phyloP scores from a whole-genome alignment of 2,888 invertebrate genomes.

The Drosophila pseudotakahashii region DNA sequence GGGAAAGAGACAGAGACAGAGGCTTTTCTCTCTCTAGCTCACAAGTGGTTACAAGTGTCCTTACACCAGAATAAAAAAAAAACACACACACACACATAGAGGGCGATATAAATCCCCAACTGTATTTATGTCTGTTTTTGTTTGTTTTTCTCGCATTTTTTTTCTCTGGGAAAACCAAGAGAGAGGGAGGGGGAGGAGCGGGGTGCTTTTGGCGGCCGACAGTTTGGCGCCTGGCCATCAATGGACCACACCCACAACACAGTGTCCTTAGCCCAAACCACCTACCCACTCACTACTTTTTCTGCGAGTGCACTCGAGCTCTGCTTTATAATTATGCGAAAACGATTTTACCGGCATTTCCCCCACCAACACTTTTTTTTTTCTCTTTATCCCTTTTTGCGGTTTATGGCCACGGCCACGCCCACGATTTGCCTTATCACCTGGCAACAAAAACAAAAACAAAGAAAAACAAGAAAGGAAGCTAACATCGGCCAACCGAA shows the following conservation, averaged over 20 bases:
- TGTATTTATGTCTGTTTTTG: slow-evolving; percentile 40
- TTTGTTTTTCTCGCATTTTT: slow-evolving; percentile 45
- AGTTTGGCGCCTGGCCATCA: slow-evolving; percentile 63
- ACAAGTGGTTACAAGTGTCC: slow-evolving; percentile 63
- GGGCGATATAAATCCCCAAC: slow-evolving; percentile 28
- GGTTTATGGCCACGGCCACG: slow-evolving; percentile 20
- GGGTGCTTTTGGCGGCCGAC: slow-evolving; percentile 61
- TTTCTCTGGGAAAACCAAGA: slow-evolving; percentile 14
- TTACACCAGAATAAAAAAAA: not conserved
- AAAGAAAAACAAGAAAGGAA: too few relatives aligned
- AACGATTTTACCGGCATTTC: slow-evolving; percentile 29
- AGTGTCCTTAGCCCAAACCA: not conserved
- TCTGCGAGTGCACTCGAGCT: slow-evolving; percentile 43
- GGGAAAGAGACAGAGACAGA: slow-evolving; percentile 1
- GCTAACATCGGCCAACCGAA: too few relatives aligned
- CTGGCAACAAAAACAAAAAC: slow-evolving; percentile 35
- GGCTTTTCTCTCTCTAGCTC: slow-evolving; percentile 15
- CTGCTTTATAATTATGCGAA: slow-evolving; percentile 49
- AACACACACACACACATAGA: not conserved
- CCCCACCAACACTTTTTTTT: not conserved
- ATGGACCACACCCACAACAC: slow-evolving; percentile 15
- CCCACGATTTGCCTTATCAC: slow-evolving; percentile 40
- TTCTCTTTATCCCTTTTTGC: slow-evolving; percentile 23
- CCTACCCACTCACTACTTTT: slow-evolving; percentile 12
- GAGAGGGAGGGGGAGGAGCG: too few relatives aligned